Evolutionary conservation across 2,113 vertebrate genomes (phyloP), one percentile per base, ranked within the genome.

Genomic region (Psephotus haematonotus): DNA sequence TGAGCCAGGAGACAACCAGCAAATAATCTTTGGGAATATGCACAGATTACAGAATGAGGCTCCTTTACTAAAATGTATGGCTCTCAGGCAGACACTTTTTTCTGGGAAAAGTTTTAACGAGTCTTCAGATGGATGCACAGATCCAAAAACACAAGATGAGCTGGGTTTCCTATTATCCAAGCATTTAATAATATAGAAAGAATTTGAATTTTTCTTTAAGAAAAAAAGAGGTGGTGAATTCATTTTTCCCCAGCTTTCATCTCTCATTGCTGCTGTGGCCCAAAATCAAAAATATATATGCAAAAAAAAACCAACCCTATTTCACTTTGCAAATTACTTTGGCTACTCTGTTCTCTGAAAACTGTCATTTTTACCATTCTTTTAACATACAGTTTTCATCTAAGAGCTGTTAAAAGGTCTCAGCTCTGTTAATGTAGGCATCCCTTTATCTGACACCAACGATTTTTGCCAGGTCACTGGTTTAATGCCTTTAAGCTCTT

Each of bases 401-500:
- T 70, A 82, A 89, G 93, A 92, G 68, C 89, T 95, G 83, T 84
- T 94, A 93, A 97, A 92, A 95, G 78, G 63, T 65, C n/a, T 77
- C 62, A 69, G 82, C 71, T 88, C 84, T 94, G 82, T 81, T 96
- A 95, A 83, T 46, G 65, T 15, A 91, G 70, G 60, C 82, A 82
- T 91, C 63, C 78, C 59, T 96, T 95, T 92, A 84, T 93, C 46
- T 80, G 89, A 76, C 93, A 97, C 82, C 77, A 84, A 68, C 29
- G 33, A 91, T 97, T 96, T 97, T 96, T 97, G 91, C 86, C 86
- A 84, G 94, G 95, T 96, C 97, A 95, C 68, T 96, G 94, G 52
- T 94, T 95, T 97, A 96, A 96, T 97, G 93, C 88, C 94, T 95
- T 94, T 96, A 87, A 97, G 95, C 88, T 91, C 69, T 88, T 94